A percentile compares a stretch with the other conserved stretches of the same genome.
Conservation (phyloP, 2,888 invertebrate species). For the Chirona hameri region DNA sequence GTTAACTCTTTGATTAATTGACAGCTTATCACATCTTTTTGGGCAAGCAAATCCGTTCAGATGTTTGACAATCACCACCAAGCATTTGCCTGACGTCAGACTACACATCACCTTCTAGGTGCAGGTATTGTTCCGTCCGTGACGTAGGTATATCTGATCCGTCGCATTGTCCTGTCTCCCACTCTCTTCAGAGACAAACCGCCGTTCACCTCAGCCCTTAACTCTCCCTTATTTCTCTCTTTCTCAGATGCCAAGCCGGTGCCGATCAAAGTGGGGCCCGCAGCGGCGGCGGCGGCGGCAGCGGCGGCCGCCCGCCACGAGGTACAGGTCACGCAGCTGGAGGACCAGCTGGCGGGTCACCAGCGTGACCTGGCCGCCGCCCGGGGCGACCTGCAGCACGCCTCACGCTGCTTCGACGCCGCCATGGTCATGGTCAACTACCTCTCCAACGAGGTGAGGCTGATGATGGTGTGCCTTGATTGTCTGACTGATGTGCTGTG, state of each 20-base stretch:
- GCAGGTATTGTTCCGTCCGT: too few relatives aligned
- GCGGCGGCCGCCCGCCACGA: not conserved
- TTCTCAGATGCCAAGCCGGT: constrained; percentile 7
- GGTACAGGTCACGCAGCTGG: constrained; percentile 14
- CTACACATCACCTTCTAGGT: too few relatives aligned
- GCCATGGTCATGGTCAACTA: constrained; percentile 79
- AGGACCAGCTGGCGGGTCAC: constrained; percentile 5
- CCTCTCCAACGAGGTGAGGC: constrained; percentile 59
- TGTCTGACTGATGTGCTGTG: not conserved
- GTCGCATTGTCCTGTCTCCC: too few relatives aligned
- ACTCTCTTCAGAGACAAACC: too few relatives aligned
- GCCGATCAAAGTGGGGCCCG: not conserved
- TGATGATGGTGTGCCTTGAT: not conserved
- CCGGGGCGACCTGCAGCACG: constrained; percentile 46
- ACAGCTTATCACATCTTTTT: too few relatives aligned
- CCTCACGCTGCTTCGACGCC: constrained; percentile 71
- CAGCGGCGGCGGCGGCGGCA: not conserved
- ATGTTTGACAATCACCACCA: too few relatives aligned
- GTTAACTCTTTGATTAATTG: too few relatives aligned
- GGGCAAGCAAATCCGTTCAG: too few relatives aligned
- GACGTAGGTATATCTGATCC: too few relatives aligned
- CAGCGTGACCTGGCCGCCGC: constrained; percentile 6
- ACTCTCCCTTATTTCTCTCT: too few relatives aligned
- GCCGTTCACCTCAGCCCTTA: too few relatives aligned
- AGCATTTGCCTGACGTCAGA: too few relatives aligned